A percentile compares a stretch with the other conserved stretches of the same genome.
phyloP scores from a whole-genome alignment of 2,113 vertebrate genomes.

The Geococcyx californianus region DNA sequence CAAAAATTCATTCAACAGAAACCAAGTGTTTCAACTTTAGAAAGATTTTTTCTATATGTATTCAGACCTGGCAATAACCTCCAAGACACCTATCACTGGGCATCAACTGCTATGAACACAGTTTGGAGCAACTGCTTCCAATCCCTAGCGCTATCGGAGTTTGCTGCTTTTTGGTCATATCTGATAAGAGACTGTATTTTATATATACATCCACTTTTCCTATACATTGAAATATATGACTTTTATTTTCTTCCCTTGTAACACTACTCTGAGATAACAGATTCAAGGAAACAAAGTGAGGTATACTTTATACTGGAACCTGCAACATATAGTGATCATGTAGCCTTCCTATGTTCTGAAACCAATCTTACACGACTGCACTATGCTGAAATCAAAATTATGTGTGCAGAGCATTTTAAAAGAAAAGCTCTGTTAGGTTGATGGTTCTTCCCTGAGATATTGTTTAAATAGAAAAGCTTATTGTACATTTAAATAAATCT shows the following conservation, averaged over 20 bases:
- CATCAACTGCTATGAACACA: neutral
- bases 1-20: neutral
- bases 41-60: neutral
- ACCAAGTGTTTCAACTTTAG: neutral
- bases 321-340: neutral
- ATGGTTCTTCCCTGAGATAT: neutral
- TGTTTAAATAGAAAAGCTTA: neutral
- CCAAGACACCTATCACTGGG: neutral
- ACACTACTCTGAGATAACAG: neutral
- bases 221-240: neutral
- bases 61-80: neutral
- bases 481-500: neutral
- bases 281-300: neutral
- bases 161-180: neutral
- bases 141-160: rapidly evolving
- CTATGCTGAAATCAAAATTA: neutral
- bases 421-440: neutral
- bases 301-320: neutral
- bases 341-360: neutral
- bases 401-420: neutral
- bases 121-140: neutral
- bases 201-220: neutral
- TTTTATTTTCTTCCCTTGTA: neutral
- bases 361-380: neutral
- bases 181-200: neutral